Evolutionary conservation across 2,113 vertebrate species (phyloP), one percentile per base, ranked within the genome.

Genomic region (Callopanchax toddi): DNA sequence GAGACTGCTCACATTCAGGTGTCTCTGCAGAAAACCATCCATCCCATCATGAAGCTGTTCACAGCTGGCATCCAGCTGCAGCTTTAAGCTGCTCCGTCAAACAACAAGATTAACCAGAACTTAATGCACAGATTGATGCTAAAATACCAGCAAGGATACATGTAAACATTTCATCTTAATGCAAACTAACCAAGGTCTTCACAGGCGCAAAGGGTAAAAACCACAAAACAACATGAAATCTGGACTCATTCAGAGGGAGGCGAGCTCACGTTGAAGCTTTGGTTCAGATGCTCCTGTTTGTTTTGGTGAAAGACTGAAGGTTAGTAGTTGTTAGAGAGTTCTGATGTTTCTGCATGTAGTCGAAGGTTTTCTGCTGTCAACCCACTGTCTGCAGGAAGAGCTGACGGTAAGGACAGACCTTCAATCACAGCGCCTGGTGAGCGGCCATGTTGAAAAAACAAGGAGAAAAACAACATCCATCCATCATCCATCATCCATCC

Each of bases 61-160:
- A 79, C 86, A 90, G 83, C 81, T 89, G 84, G 79, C 48, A 68
- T 22, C 53, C 81, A 84, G 79, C 83, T 89, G 85, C 74, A 59
- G 48, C 60, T 73, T 36, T 63, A 58, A 54, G 25, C 34, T 8
- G n/a, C 37, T 60, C 34, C 45, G 57, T 72, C 45, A 65, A 67
- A 52, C 37, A 32, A 49, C 37, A 57, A 23, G 23, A 6, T n/a
- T n/a, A n/a, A 20, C 9, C 20, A 10, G 11, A 45, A 45, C 3
- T 20, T n/a, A 10, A 21, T 45, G 20, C 48, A 50, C 23, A 7
- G 23, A 44, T 7, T 20, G 50, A 34, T 13, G 49, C n/a, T 11
- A 32, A 32, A n/a, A 5, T 18, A 29, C 7, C 15, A 11, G 23
- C 26, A 50, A 51, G 10, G 26, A 50, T 43, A n/a, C 2, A n/a